Conservation (phyloP, 2,888 invertebrate species). For the Meiosimyza platycephala region DNA sequence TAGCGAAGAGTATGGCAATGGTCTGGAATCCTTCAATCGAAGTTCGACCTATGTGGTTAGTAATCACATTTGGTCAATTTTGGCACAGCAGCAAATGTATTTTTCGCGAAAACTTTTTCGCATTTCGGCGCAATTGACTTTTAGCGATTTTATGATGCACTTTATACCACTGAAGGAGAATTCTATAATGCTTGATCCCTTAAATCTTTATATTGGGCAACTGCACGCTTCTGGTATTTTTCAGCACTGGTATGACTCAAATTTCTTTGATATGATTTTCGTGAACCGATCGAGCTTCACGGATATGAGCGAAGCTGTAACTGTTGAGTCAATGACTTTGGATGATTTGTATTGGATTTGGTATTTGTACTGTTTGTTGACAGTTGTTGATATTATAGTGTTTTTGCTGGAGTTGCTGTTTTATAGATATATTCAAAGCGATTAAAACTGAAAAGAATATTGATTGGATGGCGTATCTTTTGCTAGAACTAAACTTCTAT, state of each 20-base stretch:
- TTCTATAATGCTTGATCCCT: constrained; percentile 34
- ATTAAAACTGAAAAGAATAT: too few species aligned
- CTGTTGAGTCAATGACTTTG: too few species aligned
- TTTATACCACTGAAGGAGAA: constrained; percentile 41
- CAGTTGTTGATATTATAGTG: too few species aligned
- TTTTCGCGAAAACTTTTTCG: constrained; percentile 36
- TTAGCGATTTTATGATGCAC: constrained; percentile 16
- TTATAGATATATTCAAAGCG: too few species aligned
- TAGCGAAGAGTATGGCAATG: not conserved
- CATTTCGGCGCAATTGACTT: constrained; percentile 12
- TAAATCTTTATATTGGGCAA: constrained; percentile 35
- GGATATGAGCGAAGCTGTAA: constrained; percentile 10
- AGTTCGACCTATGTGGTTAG: constrained; percentile 9
- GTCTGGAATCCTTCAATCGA: constrained; percentile 18
- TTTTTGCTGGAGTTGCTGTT: too few species aligned
- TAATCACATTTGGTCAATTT: constrained; percentile 24
- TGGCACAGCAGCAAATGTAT: constrained; percentile 29
- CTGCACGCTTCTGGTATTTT: constrained; percentile 38
- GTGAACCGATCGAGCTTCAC: constrained; percentile 11
- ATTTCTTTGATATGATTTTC: constrained; percentile 34
- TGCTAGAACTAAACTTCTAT: too few species aligned
- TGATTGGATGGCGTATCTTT: too few species aligned
- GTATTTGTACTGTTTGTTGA: too few species aligned
- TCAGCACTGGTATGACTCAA: constrained; percentile 35
- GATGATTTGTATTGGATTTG: too few species aligned